Percentiles rank a stretch among this genome's conserved stretches.
Evolutionary conservation across 2,797 vertebrate species (phyloP).

Genomic region (Falco berigora): DNA sequence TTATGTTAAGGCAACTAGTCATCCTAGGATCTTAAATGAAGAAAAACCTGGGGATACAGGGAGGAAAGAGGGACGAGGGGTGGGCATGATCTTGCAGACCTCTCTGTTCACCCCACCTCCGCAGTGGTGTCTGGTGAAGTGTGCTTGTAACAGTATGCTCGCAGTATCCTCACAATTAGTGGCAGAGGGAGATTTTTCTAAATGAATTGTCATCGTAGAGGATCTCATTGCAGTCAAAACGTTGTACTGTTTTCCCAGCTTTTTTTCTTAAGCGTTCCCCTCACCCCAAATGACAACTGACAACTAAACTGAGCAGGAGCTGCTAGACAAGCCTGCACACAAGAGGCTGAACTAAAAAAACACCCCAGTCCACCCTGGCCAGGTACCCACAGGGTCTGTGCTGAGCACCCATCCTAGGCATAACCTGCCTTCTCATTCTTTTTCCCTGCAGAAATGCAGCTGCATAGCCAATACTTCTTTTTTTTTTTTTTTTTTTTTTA

Average conservation of each 20-base stretch:
- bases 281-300: not conserved
- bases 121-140: not conserved
- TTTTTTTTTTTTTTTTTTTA: no score
- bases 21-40: not conserved
- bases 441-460: not conserved
- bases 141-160: not conserved
- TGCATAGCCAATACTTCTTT: not conserved
- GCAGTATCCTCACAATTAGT: not conserved
- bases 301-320: not conserved
- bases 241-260: not conserved
- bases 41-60: not conserved
- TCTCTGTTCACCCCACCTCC: not conserved
- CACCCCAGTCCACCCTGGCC: not conserved
- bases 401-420: not conserved
- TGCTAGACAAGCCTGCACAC: not conserved
- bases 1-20: not conserved
- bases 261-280: not conserved
- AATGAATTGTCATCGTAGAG: not conserved
- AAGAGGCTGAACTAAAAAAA: not conserved
- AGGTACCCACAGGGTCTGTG: not conserved
- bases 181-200: not conserved
- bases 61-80: not conserved
- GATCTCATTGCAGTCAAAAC: not conserved
- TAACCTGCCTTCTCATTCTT: not conserved
- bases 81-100: not conserved